A percentile compares a stretch with the other conserved stretches of the same genome.
phyloP scores from a whole-genome alignment of 2,888 invertebrate genomes.

The Mantis religiosa region DNA sequence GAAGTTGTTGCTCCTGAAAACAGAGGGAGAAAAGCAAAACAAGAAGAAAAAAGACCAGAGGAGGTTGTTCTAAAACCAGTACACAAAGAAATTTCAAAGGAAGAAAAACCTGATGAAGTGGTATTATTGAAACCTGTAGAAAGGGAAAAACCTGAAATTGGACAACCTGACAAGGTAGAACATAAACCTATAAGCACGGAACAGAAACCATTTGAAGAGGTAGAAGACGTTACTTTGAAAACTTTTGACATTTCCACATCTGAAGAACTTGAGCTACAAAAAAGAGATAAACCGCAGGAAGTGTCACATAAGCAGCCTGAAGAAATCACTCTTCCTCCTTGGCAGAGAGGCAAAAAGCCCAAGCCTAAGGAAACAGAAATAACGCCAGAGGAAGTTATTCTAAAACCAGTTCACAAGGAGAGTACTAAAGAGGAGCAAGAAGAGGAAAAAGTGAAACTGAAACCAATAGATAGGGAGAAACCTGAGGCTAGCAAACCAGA shows the following conservation, averaged over 20 bases:
- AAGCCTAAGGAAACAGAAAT: conserved; percentile 21
- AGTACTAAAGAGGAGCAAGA: conserved; percentile 25
- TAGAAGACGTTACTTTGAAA: conserved; percentile 17
- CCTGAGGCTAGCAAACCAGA: conserved; percentile 25
- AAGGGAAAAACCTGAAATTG: conserved; percentile 38
- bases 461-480: conserved; percentile 23
- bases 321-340: conserved; percentile 30
- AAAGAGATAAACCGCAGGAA: conserved; percentile 45
- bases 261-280: conserved; percentile 26
- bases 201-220: background rate
- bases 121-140: conserved; percentile 31
- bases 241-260: conserved; percentile 30
- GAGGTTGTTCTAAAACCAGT: conserved; percentile 32
- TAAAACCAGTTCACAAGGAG: conserved; percentile 36
- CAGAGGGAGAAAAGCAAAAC: conserved; percentile 22
- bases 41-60: conserved; percentile 14
- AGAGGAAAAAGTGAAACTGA: conserved; percentile 25
- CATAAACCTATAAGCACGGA: background rate
- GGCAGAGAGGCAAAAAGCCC: conserved; percentile 36
- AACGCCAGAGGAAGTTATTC: conserved; percentile 35
- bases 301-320: conserved; percentile 25
- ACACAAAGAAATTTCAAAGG: conserved; percentile 32
- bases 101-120: conserved; percentile 28
- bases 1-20: conserved; percentile 21
- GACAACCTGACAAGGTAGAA: conserved; percentile 49